Base-by-base conservation (phyloP, 92 coral and sea anemone species). In the Hydrozoanthus gracilis region DNA sequence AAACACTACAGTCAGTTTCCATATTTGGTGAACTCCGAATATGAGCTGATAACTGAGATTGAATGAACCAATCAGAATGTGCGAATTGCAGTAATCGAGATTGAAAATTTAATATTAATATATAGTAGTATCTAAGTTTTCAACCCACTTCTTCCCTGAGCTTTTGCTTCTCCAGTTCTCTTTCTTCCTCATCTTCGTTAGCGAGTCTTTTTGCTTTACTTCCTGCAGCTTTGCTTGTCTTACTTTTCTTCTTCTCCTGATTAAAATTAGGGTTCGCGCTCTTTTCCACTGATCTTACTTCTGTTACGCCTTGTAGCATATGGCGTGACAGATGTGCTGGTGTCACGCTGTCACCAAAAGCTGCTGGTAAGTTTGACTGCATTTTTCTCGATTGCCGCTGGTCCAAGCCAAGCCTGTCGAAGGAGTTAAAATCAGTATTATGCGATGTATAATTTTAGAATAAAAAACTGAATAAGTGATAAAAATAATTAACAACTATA, bases 321-420 rank as follows among this genome's bases (percentile, higher is more conserved):
- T 74, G 79, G 54, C 61, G 79, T 15, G 79, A 49, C 79, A 74
- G 61, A 74, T 74, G 79, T 11, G 27, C 79, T 5, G 79, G 79
- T n/a, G 60, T 74, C 61, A 74, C 79, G 5, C 5, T 4, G 18
- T 74, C 79, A 49, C 79, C 79, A 74, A 74, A 44, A 74, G 78
- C 60, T 74, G 78, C 16, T 6, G 78, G 61, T n/a, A 74, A 74
- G 2, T 27, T 48, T 74, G 79, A 74, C 79, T 74, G 79, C 79
- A 74, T 74, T 67, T 65, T 5, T 35, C n/a, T n/a, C 8, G 69
- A 45, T 74, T 74, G 44, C 51, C 61, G 20, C 51, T 48, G 6
- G 5, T 74, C 79, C 58, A 74, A 11, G 39, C 8, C 12, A 15
- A 71, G 17, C 76, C 3, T 14, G 51, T 71, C 76, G 3, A 71